These are phyloP conservation scores for Andricus curvator DNA, from an alignment of 2,888 invertebrate genomes.

Conservation along the genomic window DNA sequence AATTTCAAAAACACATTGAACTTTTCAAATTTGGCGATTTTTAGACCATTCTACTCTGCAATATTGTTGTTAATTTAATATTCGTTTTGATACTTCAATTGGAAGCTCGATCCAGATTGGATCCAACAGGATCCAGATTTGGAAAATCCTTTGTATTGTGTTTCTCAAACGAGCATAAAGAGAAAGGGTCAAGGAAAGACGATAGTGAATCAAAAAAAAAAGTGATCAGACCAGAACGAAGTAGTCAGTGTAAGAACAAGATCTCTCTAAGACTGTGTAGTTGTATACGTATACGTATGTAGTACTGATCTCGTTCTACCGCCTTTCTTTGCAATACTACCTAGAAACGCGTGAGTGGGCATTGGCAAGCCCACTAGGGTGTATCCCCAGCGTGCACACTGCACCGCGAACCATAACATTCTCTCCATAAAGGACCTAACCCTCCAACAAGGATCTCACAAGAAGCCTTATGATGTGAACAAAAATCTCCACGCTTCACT, in stretches of 20 bases:
- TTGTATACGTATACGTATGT: background rate
- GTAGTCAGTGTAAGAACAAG: conserved; percentile 24
- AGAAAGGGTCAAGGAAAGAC: conserved; percentile 29
- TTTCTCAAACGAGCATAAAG: background rate
- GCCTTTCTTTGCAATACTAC: conserved; percentile 31
- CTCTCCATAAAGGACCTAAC: conserved; percentile 54
- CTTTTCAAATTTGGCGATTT: too few relatives aligned
- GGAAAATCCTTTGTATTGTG: background rate
- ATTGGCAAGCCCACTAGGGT: conserved; percentile 54
- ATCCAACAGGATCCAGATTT: background rate
- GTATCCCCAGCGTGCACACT: conserved; percentile 51
- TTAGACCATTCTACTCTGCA: too few relatives aligned
- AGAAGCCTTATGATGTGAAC: conserved; percentile 43
- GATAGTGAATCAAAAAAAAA: conserved; percentile 19
- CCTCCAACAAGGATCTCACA: conserved; percentile 45
- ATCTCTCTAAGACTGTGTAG: background rate
- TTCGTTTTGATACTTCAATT: too few relatives aligned
- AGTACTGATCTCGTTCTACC: conserved; percentile 10
- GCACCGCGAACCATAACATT: conserved; percentile 56
- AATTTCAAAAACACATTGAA: too few relatives aligned
- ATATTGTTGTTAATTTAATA: too few relatives aligned
- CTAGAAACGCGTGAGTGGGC: conserved; percentile 55
- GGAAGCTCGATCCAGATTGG: too few relatives aligned
- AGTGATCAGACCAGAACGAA: conserved; percentile 40
- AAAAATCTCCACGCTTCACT: conserved; percentile 42